Conservation (phyloP, 2,113 vertebrate genomes). For the Eptesicus fuscus region DNA sequence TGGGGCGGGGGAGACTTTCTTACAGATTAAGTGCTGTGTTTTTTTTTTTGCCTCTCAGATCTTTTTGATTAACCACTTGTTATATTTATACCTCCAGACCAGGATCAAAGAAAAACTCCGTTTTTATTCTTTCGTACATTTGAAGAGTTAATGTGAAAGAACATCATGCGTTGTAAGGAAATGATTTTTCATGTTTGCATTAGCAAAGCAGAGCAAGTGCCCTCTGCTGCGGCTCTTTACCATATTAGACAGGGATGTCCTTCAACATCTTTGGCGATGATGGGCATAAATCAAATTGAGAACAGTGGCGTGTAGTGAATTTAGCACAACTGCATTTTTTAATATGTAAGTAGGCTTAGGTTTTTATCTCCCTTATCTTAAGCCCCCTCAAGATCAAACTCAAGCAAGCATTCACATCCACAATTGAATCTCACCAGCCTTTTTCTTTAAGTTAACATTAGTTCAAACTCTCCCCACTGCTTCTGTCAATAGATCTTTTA, state of each 20-base stretch:
- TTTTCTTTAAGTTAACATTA: constrained; percentile 80
- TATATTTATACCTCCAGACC: constrained; percentile 57
- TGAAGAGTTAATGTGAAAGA: constrained; percentile 77
- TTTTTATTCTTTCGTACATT: constrained; percentile 74
- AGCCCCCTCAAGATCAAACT: constrained; percentile 81
- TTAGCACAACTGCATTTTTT: constrained; percentile 83
- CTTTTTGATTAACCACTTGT: constrained; percentile 77
- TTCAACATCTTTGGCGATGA: constrained; percentile 77
- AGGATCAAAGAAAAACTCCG: constrained; percentile 72
- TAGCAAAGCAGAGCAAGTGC: constrained; percentile 75
- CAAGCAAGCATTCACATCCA: constrained; percentile 78
- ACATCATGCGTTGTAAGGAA: constrained; percentile 75
- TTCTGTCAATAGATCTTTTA: constrained; percentile 84
- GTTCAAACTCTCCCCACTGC: constrained; percentile 79
- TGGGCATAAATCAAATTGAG: constrained; percentile 80
- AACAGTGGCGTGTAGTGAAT: constrained; percentile 76
- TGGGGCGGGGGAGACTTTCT: constrained; percentile 59
- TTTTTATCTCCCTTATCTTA: constrained; percentile 75
- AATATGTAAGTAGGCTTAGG: constrained; percentile 83
- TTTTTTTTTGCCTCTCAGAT: constrained; percentile 64
- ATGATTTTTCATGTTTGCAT: constrained; percentile 78
- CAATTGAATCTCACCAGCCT: constrained; percentile 76
- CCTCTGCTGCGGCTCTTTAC: constrained; percentile 75
- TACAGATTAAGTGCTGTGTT: constrained; percentile 28
- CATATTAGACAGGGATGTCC: constrained; percentile 77